Base-by-base conservation (phyloP, 2,797 vertebrate genomes). In the Sibirionetta formosa region DNA sequence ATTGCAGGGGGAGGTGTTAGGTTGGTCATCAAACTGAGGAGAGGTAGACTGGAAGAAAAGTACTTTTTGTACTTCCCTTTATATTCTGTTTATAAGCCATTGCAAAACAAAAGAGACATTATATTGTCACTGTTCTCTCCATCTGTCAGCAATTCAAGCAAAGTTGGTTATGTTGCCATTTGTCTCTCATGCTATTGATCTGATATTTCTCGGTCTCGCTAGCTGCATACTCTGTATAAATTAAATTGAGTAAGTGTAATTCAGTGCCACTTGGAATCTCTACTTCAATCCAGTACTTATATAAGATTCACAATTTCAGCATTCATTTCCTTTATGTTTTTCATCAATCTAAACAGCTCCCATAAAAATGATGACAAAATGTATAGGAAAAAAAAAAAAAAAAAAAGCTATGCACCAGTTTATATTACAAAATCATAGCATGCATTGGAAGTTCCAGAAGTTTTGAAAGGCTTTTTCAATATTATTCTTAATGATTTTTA, bases 251-350 rank as follows among this genome's bases (percentile, higher is more conserved):
- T 86, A 95, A 93, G 54, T 94, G 36, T 96, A 95, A 94, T 94
- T 96, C 93, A 78, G 36, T 94, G 79, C 81, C 91, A 92, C 51
- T 86, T 92, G 23, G 56, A 97, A 88, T 93, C 90, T 90, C 40
- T 88, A 63, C 90, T 93, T 93, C 72, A 97, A 91, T 96, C 56
- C 0, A 1, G 42, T 54, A 88, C 54, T 86, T 96, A 73, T 31
- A 66, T 75, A 95, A 88, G 76, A 94, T 63, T 88, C 82, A 80
- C 66, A 82, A 53, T 96, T 94, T 93, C 90, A 73, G 11, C 72
- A 94, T 97, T 93, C 85, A 96, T 97, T 97, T 96, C 75, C 86
- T 96, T 97, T 94, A 93, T 92, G 68, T 68, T 96, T 96, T 96
- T 96, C 90, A 72, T 92, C 77, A 78, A 88, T 82, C 70, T 93